Percentiles rank a stretch among this genome's conserved stretches.
phyloP scores from a whole-genome alignment of 2,797 vertebrate genomes.

The Dendrocincla tyrannina region DNA sequence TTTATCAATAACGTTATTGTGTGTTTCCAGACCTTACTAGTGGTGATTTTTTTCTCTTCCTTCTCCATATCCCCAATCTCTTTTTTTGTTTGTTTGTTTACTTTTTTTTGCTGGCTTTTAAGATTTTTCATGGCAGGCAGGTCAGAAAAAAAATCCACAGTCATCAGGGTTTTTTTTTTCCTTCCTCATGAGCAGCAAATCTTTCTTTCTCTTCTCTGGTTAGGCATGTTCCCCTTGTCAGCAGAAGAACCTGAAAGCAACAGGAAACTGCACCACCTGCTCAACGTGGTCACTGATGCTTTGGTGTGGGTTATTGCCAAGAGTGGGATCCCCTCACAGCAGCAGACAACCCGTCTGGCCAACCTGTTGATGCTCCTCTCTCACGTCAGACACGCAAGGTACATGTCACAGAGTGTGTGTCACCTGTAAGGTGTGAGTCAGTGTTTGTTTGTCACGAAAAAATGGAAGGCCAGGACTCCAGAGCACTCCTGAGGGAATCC shows the following conservation, averaged over 20 bases:
- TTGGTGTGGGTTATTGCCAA: constrained; percentile 94
- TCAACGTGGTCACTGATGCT: constrained; percentile 90
- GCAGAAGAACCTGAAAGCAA: constrained; percentile 86
- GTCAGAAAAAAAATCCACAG: background rate
- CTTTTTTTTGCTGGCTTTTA: background rate
- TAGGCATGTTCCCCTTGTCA: constrained; percentile 86
- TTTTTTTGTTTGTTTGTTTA: background rate
- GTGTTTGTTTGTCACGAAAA: background rate
- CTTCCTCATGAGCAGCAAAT: background rate
- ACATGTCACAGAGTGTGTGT: background rate
- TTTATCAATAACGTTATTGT: background rate
- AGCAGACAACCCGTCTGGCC: constrained; percentile 89
- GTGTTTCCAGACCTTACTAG: background rate
- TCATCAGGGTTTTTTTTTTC: fast-evolving
- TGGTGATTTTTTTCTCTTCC: background rate
- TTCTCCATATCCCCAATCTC: background rate
- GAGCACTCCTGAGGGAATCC: background rate
- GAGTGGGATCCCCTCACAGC: constrained; percentile 85
- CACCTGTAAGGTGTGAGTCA: background rate
- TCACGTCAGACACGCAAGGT: constrained; percentile 93
- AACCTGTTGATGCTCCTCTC: constrained; percentile 95
- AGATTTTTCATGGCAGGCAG: background rate
- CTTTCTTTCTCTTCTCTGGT: background rate
- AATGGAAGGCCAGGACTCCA: background rate
- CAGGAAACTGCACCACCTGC: constrained; percentile 87